These are phyloP conservation scores for Schlechtendalia chinensis DNA, from an alignment of 1,140 invertebrate species.

Conservation along the genomic window DNA sequence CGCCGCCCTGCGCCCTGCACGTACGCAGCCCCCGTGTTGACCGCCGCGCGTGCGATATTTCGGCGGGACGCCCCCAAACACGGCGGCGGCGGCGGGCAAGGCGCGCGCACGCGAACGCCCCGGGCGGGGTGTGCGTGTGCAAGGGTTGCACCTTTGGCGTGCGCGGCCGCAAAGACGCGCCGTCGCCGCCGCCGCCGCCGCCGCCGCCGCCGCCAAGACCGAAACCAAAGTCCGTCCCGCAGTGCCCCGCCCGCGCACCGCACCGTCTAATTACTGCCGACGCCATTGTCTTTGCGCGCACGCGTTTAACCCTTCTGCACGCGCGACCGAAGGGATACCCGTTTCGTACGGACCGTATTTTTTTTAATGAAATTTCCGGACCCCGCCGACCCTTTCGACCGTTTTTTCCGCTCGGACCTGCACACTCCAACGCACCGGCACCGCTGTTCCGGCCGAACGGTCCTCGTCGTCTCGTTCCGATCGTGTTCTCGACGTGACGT, in stretches of 20 bases:
- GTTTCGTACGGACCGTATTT: neutral
- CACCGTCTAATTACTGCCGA: conserved; percentile 29
- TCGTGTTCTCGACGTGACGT: no score
- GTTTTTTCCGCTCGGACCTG: conserved; percentile 46
- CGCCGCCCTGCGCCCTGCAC: neutral
- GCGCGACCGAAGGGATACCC: neutral
- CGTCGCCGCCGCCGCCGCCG: conserved; percentile 31
- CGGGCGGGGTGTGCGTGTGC: neutral
- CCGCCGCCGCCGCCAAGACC: conserved; percentile 25
- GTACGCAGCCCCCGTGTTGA: conserved; percentile 30
- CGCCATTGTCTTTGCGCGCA: conserved; percentile 44
- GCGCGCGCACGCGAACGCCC: conserved; percentile 37
- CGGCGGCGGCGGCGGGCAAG: no score
- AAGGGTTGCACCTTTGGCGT: conserved; percentile 47
- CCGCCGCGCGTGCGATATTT: conserved; percentile 44
- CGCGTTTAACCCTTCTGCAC: conserved; percentile 8
- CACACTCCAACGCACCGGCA: neutral
- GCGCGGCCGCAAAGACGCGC: conserved; percentile 47
- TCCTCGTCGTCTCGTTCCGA: no score
- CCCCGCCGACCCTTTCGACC: conserved; percentile 29
- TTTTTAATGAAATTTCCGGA: conserved; percentile 47
- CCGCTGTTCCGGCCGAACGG: no score
- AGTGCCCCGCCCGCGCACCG: conserved; percentile 37
- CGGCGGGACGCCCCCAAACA: conserved; percentile 44
- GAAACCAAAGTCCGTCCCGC: conserved; percentile 50